Base-by-base conservation (phyloP, 2,113 vertebrate genomes). In the Rhabdornis inornatus region DNA sequence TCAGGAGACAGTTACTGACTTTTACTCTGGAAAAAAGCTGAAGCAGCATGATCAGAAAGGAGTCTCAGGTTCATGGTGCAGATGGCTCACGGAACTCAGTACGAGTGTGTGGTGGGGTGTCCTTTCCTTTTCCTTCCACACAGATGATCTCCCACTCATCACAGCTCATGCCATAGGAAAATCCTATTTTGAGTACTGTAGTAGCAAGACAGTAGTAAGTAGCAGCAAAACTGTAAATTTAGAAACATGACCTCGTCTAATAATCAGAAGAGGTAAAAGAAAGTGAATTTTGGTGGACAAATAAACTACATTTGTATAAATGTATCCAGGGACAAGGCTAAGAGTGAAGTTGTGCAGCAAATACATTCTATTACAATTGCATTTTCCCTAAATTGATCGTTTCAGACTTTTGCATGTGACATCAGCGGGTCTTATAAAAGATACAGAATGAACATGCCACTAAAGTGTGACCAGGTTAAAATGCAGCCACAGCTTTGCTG, bases 61-160 rank as follows among this genome's bases (percentile, higher is more conserved):
- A 77, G 10, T 24, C 52, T 60, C 30, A 78, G 35, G 33, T 15
- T 66, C 25, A 39, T 50, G 49, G 20, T 77, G 10, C 63, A 15
- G 20, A 25, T 28, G 42, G 53, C 53, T 72, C 23, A 10, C 0
- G 2, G 23, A 74, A 20, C 14, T 25, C 35, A 40, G 31, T 10
- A 24, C 0, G 3, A 53, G 14, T 14, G 25, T 8, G 2, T 33
- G 31, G 23, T 2, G 6, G 27, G 31, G 6, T 40, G 21, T 66
- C 33, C 28, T 39, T 59, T 70, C 27, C 17, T 47, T 47, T 50
- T 71, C 35, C 56, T 87, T 71, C 35, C 61, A 19, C 11, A 28
- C 21, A 64, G 44, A 42, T 40, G 25, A 55, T 64, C 27, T 66
- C 60, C 44, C 39, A 61, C 42, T 39, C 44, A 59, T 28, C 35